These are phyloP conservation scores for Netelia inedita DNA, from an alignment of 2,888 invertebrate genomes.

Conservation along the genomic window DNA sequence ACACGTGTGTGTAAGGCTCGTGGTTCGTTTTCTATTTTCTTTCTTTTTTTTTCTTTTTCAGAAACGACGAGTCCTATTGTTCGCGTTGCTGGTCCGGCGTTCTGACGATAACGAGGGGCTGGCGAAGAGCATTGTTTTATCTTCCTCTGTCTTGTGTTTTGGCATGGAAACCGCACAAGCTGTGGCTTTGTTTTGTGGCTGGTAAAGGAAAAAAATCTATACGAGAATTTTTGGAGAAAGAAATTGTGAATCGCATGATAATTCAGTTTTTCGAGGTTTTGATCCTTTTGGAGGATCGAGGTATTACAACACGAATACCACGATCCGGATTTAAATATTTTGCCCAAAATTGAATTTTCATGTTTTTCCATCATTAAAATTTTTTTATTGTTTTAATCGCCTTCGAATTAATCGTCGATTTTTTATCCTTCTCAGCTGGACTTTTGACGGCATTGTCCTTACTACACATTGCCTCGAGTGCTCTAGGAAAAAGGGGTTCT, in stretches of 20 bases:
- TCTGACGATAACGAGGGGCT: conserved; percentile 83
- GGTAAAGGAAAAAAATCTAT: conserved; percentile 77
- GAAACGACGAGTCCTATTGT: conserved; percentile 84
- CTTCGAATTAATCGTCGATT: conserved; percentile 26
- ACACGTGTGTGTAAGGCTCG: neutral
- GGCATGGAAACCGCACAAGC: conserved; percentile 84
- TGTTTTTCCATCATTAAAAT: neutral
- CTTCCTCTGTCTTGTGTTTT: conserved; percentile 83
- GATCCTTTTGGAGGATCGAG: no score
- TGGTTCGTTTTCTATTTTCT: conserved; percentile 49
- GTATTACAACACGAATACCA: no score
- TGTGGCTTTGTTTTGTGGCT: conserved; percentile 85
- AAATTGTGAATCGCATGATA: conserved; percentile 11
- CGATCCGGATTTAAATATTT: neutral
- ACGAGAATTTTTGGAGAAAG: conserved; percentile 40
- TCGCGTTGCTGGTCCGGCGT: conserved; percentile 84
- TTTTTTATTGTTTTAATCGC: neutral
- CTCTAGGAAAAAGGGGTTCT: conserved; percentile 73
- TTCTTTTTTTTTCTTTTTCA: conserved; percentile 64
- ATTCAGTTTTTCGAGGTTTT: neutral
- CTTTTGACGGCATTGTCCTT: conserved; percentile 78
- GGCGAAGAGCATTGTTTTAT: conserved; percentile 85
- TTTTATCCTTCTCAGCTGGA: conserved; percentile 75
- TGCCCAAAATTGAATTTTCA: neutral
- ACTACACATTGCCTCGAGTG: conserved; percentile 78